A percentile compares a stretch with the other conserved stretches of the same genome.
Evolutionary conservation across 2,797 vertebrate species (phyloP).

Genomic region (Leptodactylus fallax): DNA sequence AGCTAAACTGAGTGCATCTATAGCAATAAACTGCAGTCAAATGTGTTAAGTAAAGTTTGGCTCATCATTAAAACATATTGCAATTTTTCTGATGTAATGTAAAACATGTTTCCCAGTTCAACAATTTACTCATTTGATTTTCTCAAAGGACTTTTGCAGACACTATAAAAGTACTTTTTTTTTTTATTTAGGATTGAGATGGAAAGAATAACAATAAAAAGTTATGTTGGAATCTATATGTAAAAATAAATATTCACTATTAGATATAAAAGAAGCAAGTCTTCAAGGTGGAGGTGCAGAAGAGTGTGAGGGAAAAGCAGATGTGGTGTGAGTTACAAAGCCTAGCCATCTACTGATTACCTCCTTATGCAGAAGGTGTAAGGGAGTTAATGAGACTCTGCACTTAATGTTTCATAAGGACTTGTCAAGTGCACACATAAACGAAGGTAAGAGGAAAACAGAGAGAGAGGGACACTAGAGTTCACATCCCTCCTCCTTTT

Average conservation of each 20-base stretch:
- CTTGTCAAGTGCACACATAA: constrained; percentile 56
- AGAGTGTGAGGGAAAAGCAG: constrained; percentile 55
- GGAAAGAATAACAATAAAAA: constrained; percentile 29
- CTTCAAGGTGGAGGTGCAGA: background rate
- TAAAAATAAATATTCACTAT: constrained; percentile 12
- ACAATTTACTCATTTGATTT: constrained; percentile 6
- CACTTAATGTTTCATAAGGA: constrained; percentile 60
- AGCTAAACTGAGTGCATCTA: background rate
- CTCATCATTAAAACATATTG: background rate
- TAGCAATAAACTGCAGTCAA: background rate
- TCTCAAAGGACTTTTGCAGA: background rate
- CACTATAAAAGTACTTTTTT: background rate
- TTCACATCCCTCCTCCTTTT: background rate
- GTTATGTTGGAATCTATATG: background rate
- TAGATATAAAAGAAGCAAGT: constrained; percentile 32
- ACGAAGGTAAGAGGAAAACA: constrained; percentile 37
- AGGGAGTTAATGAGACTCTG: constrained; percentile 53
- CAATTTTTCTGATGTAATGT: background rate
- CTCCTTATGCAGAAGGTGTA: constrained; percentile 60
- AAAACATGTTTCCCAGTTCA: background rate
- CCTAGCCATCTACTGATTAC: constrained; percentile 48
- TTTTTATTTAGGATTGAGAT: constrained; percentile 2
- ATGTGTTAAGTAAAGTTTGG: constrained; percentile 24
- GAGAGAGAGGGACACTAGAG: background rate
- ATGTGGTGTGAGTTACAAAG: constrained; percentile 36